Evolutionary conservation across 2,113 vertebrate species (phyloP), one percentile per base, ranked within the genome.

Genomic region (Butorides virescens): DNA sequence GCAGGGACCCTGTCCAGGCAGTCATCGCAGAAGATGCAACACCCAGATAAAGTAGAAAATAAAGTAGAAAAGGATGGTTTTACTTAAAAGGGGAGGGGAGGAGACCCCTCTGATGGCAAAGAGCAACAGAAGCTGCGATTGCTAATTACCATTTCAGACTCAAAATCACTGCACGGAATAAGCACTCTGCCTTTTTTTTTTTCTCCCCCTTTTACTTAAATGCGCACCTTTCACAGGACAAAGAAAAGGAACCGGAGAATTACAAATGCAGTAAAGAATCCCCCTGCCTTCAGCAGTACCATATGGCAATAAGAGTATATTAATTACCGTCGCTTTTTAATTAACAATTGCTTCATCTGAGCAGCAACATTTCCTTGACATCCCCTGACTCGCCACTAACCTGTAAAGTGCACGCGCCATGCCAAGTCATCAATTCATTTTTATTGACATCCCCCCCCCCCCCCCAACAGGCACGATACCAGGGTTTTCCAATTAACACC

Each of bases 401-500:
- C 97, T 20, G 95, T 34, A 21, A 88, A 34, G 94, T 71, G 96
- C 87, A 7, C 23, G 17, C 14, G 71, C 95, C 96, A 62, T 42
- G 93, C 97, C 97, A 96, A 89, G 97, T 52, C 98, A 98, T 98
- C 98, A 97, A 98, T 98, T 97, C 97, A 88, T 91, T 76, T 97
- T 98, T 98, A 98, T 98, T 98, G 98, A 98, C 97, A 86, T 79
- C 94, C 97, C 95, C 77, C 94, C 97, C 95, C 92, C 95, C 97
- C 96, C 96, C 91, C 92, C 98, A 97, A 97, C 97, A 97, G 96
- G 84, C 98, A 85, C 63, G 39, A 97, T 95, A 98, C 97, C 97
- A 76, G 96, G 70, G 88, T 73, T 98, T 99, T 98, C 98, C 98
- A 99, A 99, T 99, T 99, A 99, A 99, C 99, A 99, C 98, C 98